Conservation (phyloP, 2,797 vertebrate genomes). For the Melanotaenia boesemani region DNA sequence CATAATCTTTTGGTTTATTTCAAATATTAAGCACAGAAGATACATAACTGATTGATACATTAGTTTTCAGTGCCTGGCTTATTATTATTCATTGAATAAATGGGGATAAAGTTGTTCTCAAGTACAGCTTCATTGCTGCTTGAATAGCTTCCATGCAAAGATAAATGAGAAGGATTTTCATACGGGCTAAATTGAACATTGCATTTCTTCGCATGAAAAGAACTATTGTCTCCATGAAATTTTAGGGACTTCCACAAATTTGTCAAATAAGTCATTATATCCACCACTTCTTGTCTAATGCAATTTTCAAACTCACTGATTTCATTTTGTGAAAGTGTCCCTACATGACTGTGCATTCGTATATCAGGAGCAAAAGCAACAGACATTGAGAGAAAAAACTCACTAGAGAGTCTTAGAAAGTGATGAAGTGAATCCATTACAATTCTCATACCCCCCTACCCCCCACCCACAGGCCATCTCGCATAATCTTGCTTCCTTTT, state of each 20-base stretch:
- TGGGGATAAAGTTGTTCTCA: no score
- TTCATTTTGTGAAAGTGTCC: not conserved
- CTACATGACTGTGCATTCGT: not conserved
- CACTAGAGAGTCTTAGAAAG: not conserved
- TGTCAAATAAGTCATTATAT: not conserved
- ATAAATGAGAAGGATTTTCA: not conserved
- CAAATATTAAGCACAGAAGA: no score
- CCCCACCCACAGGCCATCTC: not conserved
- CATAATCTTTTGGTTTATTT: no score
- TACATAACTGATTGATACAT: not conserved
- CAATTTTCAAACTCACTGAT: not conserved
- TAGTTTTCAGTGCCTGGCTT: not conserved
- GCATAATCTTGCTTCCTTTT: not conserved
- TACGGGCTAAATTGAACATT: not conserved
- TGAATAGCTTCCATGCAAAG: no score
- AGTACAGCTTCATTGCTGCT: no score
- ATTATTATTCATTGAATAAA: not conserved
- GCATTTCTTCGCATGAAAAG: not conserved
- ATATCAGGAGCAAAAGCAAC: not conserved
- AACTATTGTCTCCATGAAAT: constrained; percentile 1
- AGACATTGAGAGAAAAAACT: not conserved
- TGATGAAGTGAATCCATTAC: not conserved
- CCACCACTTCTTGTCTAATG: not conserved
- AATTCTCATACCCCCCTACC: not conserved
- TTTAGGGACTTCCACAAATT: constrained; percentile 1